phyloP scores from a whole-genome alignment of 2,113 vertebrate genomes.

The Colistium nudipinnis region DNA sequence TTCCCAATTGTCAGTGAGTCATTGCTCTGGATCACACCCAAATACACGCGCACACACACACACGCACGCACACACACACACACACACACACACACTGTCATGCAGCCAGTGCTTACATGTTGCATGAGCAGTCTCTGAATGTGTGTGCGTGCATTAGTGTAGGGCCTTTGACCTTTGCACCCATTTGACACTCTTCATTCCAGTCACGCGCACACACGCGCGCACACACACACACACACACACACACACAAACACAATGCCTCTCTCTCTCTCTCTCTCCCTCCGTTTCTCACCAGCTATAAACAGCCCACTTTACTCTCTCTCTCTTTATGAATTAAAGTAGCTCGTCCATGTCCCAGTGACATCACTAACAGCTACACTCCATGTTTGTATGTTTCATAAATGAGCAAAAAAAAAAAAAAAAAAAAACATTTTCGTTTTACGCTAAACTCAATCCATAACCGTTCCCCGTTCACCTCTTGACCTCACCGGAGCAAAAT shows the following conservation, averaged over 20 bases:
- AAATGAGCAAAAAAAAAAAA: too few species aligned
- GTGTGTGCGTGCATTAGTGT: slow-evolving; percentile 30
- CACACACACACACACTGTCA: slow-evolving; percentile 20
- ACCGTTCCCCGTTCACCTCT: too few species aligned
- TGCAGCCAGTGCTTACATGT: slow-evolving; percentile 33
- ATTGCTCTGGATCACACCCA: slow-evolving; percentile 66
- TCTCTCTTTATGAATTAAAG: slow-evolving; percentile 32
- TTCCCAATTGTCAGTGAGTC: slow-evolving; percentile 77
- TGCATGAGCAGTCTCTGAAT: slow-evolving; percentile 29
- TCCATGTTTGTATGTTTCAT: background rate
- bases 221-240: slow-evolving; percentile 12
- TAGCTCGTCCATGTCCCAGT: slow-evolving; percentile 26
- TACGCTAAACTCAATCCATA: too few species aligned
- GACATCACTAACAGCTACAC: slow-evolving; percentile 31
- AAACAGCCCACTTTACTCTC: slow-evolving; percentile 23
- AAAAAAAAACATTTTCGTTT: too few species aligned
- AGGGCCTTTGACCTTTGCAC: slow-evolving; percentile 70
- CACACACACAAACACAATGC: slow-evolving; percentile 13
- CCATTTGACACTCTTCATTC: slow-evolving; percentile 51
- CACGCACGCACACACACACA: slow-evolving; percentile 31
- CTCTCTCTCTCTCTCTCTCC: background rate
- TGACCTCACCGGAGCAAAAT: too few species aligned
- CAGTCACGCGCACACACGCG: slow-evolving; percentile 26
- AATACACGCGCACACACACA: slow-evolving; percentile 28
- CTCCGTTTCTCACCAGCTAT: background rate